Conservation (phyloP, 2,113 vertebrate genomes). For the Dasyornis broadbenti region DNA sequence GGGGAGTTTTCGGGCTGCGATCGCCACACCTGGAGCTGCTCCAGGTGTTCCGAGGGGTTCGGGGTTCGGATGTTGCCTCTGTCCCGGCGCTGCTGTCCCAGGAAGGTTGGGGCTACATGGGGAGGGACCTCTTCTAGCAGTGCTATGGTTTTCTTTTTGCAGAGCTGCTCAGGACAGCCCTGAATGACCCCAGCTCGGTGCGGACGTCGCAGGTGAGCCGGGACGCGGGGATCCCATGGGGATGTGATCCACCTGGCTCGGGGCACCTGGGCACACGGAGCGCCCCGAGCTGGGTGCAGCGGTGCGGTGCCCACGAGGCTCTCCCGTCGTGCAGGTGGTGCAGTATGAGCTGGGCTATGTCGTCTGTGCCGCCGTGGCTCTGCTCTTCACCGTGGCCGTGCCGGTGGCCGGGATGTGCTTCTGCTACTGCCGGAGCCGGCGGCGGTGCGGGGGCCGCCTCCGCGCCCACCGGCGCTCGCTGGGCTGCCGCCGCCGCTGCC, state of each 20-base stretch:
- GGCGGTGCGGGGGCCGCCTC: constrained; percentile 50
- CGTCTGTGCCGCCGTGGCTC: constrained; percentile 61
- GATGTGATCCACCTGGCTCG: fast-evolving
- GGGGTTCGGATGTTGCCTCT: not conserved
- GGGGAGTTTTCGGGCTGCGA: fast-evolving
- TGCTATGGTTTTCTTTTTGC: not conserved
- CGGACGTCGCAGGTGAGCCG: constrained; percentile 63
- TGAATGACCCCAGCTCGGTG: constrained; percentile 57
- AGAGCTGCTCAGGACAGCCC: constrained; percentile 68
- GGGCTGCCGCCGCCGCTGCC: constrained; percentile 53
- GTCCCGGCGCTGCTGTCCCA: fast-evolving
- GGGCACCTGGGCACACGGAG: not conserved
- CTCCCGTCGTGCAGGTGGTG: constrained; percentile 58
- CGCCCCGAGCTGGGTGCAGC: not conserved
- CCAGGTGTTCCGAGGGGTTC: fast-evolving
- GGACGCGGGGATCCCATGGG: fast-evolving
- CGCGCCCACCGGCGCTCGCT: constrained; percentile 63
- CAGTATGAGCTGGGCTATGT: constrained; percentile 77
- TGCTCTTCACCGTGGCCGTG: constrained; percentile 71
- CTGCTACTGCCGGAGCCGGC: constrained; percentile 63
- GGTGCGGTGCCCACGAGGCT: fast-evolving
- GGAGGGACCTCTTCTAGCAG: not conserved
- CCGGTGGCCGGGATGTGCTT: constrained; percentile 68
- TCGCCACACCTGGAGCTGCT: fast-evolving
- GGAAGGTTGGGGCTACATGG: fast-evolving